Base-by-base conservation (phyloP, 2,888 invertebrate species). In the Amphipoea oculea region DNA sequence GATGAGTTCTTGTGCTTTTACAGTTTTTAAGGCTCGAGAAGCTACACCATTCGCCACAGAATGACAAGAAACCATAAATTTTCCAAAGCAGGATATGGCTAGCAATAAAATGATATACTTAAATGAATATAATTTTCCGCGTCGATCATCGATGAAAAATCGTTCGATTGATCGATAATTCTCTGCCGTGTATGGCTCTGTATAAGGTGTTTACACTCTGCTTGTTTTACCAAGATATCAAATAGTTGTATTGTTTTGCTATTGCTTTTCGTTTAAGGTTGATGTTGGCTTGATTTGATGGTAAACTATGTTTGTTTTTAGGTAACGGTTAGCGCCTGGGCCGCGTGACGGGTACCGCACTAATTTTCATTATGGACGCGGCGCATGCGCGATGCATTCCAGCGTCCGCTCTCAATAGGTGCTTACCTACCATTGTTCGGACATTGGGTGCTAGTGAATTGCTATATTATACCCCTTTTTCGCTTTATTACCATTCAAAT, bases 321-420 rank as follows among this genome's bases (percentile, higher is more conserved):
- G 79, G 84, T 95, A 95, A 95, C 95, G 94, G 95, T 94, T 89
- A 88, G 83, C 87, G 88, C 91, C 87, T 89, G 89, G 88, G 89
- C 90, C 88, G 91, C 93, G 92, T 94, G 94, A 93, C 92, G 94
- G 91, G 92, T 92, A 91, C 90, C 87, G 92, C 90, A 92, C 92
- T 93, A 88, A 93, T 94, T 94, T 94, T 94, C 94, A 93, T 93
- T 92, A 93, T 90, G 92, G 86, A 91, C 89, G 85, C 91, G 83
- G 91, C 89, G 92, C 93, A 93, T 94, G 94, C 93, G 90, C 91
- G 83, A 89, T 93, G 94, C 95, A 95, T 95, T 95, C 94, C 92
- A 92, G 89, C 86, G 83, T 83, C 80, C 82, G 89, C 86, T 89
- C 86, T 85, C 83, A 87, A 85, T 86, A 78, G 73, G 48, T 29